Evolutionary conservation across 37 sponge, comb jelly and placozoan genomes (phyloP), one percentile per base, ranked within the genome.

Genomic region (Spongilla lacustris): DNA sequence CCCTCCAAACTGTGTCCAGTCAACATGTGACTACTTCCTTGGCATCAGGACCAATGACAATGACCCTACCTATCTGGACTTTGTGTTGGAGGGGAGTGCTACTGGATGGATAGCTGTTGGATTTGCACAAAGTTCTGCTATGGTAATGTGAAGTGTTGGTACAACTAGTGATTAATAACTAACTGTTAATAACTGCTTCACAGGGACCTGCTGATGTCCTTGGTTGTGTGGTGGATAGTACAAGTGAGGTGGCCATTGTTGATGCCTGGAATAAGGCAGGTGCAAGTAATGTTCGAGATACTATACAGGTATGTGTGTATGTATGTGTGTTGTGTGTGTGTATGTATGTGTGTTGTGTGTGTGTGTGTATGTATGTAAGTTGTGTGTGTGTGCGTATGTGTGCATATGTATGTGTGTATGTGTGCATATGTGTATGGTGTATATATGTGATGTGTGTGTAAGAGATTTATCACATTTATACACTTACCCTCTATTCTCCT

Each of bases 101-200:
- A 23, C 11, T 4, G 82, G 82, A 6, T 81, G 71, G 70, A 71
- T 81, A 25, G 82, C 48, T 33, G 46, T 81, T 24, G 82, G 82
- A 30, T 81, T 81, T 36, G 32, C 71, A 68, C 8, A 0, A 6
- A 35, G 68, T 10, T 24, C 41, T 12, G 69, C 24, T 36, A 81
- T 81, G 82, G 82, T 81, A 36, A 69, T 17, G 21, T 58, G 11
- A 17, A 0, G 58, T 41, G 41, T 3, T 41, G 6, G 6, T 41
- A 41, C 6, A 9, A 14, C 12, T 58, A 17, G 72, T 9, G 6
- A 33, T 76, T 25, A 36, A 36, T 36, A 26, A 76, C 17, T 35
- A 36, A 2, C 23, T 36, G 11, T 76, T 76, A 32, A 76, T 36
- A 76, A 76, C 77, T 58, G 12, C 66, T 58, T 17, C 19, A 58